Percentiles rank a stretch among this genome's conserved stretches.
Conservation (phyloP, 2,113 vertebrate genomes). For the Scophthalmus maximus region DNA sequence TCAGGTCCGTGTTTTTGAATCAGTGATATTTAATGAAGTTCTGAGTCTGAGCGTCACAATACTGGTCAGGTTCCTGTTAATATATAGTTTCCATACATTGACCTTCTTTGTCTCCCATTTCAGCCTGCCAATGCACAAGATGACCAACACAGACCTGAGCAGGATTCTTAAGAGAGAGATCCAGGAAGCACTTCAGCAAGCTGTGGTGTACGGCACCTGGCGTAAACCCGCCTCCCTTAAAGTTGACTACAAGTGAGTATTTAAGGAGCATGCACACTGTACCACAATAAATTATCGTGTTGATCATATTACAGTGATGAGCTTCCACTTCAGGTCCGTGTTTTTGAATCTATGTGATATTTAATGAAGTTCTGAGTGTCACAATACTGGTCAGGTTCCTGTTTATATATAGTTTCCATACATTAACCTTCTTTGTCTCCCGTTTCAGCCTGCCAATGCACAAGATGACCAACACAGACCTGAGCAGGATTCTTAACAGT, state of each 20-base stretch:
- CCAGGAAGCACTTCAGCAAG: too few species aligned
- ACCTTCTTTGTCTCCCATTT: too few species aligned
- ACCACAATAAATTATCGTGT: background rate
- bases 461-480: slow-evolving; percentile 98
- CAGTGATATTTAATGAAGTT: slow-evolving; percentile 79
- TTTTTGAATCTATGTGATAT: slow-evolving; percentile 82
- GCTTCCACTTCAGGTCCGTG: slow-evolving; percentile 85
- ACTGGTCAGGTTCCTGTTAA: too few species aligned
- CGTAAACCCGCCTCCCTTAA: slow-evolving; percentile 92
- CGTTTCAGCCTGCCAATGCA: slow-evolving; percentile 92
- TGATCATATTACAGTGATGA: slow-evolving; percentile 74
- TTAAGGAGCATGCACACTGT: rapidly evolving
- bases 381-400: rapidly evolving
- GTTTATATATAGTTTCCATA: background rate
- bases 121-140: too few species aligned
- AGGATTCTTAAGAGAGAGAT: too few species aligned
- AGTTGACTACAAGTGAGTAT: slow-evolving; percentile 90
- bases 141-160: too few species aligned
- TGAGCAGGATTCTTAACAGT: slow-evolving; percentile 95
- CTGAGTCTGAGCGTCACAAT: slow-evolving; percentile 78
- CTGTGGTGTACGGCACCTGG: slow-evolving; percentile 94
- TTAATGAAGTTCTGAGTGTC: slow-evolving; percentile 80
- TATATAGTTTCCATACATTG: too few species aligned
- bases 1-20: slow-evolving; percentile 85
- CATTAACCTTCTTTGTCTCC: background rate